phyloP scores from a whole-genome alignment of 2,797 vertebrate genomes.

The Emydoidea blandingii region DNA sequence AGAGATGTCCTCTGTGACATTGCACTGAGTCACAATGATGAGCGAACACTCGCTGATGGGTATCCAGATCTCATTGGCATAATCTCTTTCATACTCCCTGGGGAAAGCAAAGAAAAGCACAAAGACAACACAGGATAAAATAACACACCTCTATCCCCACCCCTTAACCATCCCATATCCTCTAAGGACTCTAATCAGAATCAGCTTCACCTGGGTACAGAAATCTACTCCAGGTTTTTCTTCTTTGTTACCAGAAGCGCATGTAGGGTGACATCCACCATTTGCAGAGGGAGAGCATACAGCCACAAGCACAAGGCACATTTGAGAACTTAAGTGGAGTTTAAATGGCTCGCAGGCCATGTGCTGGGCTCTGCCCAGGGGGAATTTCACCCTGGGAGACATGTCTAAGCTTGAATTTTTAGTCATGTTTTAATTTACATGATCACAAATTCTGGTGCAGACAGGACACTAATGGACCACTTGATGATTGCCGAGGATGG shows the following conservation, averaged over 20 bases:
- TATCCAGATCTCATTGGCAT: slow-evolving; percentile 77
- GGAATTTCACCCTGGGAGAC: neutral
- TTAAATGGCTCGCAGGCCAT: neutral
- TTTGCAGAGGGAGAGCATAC: neutral
- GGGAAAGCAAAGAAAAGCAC: neutral
- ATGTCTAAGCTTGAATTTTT: neutral
- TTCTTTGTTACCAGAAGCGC: neutral
- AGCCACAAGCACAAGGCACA: neutral
- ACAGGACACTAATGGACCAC: neutral
- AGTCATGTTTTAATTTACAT: neutral
- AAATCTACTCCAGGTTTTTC: neutral
- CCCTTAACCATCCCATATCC: neutral
- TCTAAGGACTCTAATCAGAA: neutral
- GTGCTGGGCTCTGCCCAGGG: neutral
- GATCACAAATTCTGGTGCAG: neutral
- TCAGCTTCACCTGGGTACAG: neutral
- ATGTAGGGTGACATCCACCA: neutral
- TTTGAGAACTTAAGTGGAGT: too few species aligned
- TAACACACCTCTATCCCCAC: neutral
- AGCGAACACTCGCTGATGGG: slow-evolving; percentile 73
- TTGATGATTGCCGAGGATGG: neutral
- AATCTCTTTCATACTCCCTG: slow-evolving; percentile 82
- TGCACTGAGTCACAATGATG: slow-evolving; percentile 65
- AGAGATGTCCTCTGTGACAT: slow-evolving; percentile 81
- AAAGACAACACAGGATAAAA: neutral